Evolutionary conservation across 2,797 vertebrate species (phyloP).

Genomic region (Lacerta agilis): DNA sequence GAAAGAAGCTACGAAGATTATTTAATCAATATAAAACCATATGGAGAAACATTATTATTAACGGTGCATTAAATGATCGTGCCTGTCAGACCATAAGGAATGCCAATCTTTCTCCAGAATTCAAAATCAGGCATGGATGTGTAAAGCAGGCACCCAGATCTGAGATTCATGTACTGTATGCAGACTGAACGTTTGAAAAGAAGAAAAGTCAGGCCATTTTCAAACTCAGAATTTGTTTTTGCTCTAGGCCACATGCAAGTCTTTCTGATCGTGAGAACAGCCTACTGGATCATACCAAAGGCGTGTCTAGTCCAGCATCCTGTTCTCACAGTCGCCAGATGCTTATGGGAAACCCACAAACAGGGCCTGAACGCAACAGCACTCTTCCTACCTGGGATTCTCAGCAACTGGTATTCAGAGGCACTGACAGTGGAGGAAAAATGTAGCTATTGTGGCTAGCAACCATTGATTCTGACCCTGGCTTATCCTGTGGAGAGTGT

Average conservation of each 20-base stretch:
- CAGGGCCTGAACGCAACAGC: too few relatives aligned
- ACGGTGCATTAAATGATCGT: rapidly evolving
- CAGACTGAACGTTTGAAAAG: not conserved
- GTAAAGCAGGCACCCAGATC: not conserved
- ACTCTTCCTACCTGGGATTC: too few relatives aligned
- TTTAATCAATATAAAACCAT: not conserved
- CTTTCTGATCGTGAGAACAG: too few relatives aligned
- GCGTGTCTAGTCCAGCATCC: too few relatives aligned
- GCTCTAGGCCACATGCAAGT: not conserved
- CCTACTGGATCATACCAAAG: too few relatives aligned
- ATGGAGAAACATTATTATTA: not conserved
- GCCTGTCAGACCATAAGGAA: not conserved
- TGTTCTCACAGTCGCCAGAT: too few relatives aligned
- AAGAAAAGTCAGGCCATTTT: not conserved
- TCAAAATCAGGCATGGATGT: not conserved
- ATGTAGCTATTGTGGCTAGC: too few relatives aligned
- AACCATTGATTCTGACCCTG: not conserved
- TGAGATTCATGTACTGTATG: not conserved
- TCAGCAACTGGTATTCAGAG: too few relatives aligned
- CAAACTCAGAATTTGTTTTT: not conserved
- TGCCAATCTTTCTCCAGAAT: not conserved
- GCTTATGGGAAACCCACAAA: too few relatives aligned
- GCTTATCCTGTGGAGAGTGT: not conserved
- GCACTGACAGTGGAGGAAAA: too few relatives aligned
- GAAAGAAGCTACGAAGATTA: not conserved